These are phyloP conservation scores for Gambelia wislizenii DNA, from an alignment of 2,797 vertebrate genomes.

Conservation along the genomic window DNA sequence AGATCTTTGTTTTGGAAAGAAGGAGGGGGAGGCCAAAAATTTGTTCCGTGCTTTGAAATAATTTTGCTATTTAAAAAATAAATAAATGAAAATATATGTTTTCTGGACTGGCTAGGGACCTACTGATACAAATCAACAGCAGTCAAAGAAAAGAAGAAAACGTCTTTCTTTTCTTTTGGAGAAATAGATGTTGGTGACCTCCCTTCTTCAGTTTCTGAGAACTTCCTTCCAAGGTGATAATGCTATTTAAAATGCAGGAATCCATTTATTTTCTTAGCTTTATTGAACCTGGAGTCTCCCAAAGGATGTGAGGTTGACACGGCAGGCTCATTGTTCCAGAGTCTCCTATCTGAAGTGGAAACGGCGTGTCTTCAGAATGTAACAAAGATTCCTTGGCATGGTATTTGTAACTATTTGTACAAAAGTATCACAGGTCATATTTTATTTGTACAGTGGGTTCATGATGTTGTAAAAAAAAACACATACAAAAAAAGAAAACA, in stretches of 20 bases:
- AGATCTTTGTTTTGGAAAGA: constrained; percentile 33
- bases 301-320: constrained; percentile 65
- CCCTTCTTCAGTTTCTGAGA: constrained; percentile 60
- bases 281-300: constrained; percentile 70
- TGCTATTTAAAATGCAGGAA: constrained; percentile 71
- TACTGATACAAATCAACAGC: constrained; percentile 48
- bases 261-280: constrained; percentile 59
- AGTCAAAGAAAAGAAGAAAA: constrained; percentile 49
- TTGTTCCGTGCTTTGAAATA: constrained; percentile 58
- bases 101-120: constrained; percentile 54
- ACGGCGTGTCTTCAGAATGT: constrained; percentile 79
- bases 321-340: constrained; percentile 59
- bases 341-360: constrained; percentile 71
- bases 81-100: constrained; percentile 43
- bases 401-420: constrained; percentile 85
- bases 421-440: constrained; percentile 71
- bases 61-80: constrained; percentile 49
- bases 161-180: neutral
- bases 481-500: constrained; percentile 51
- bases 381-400: constrained; percentile 76
- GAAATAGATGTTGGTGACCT: constrained; percentile 41
- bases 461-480: constrained; percentile 67
- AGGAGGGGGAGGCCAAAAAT: constrained; percentile 28
- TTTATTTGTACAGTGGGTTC: constrained; percentile 82
- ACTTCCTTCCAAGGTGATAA: constrained; percentile 66